phyloP scores from a whole-genome alignment of 2,888 invertebrate genomes.

The Melolontha melolontha region DNA sequence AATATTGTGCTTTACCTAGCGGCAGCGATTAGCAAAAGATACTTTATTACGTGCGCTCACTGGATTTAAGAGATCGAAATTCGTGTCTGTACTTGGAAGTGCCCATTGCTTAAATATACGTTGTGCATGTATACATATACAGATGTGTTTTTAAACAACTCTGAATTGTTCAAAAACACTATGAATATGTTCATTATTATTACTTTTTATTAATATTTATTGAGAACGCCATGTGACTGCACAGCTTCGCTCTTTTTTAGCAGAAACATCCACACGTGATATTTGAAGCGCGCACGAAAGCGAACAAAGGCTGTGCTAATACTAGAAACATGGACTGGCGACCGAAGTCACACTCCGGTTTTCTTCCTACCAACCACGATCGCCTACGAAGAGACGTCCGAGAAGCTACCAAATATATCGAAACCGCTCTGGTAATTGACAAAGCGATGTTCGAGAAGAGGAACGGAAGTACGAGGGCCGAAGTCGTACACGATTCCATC shows the following conservation, averaged over 20 bases:
- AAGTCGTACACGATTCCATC: slow-evolving; percentile 94
- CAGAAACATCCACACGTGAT: slow-evolving; percentile 98
- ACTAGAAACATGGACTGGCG: slow-evolving; percentile 81
- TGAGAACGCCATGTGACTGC: slow-evolving; percentile 59
- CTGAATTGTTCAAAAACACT: too few relatives aligned
- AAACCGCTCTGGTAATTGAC: slow-evolving; percentile 95
- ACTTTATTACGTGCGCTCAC: too few relatives aligned
- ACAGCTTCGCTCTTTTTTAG: slow-evolving; percentile 76
- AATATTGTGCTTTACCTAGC: too few relatives aligned
- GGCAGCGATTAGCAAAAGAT: too few relatives aligned
- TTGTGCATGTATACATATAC: too few relatives aligned
- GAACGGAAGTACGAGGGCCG: slow-evolving; percentile 87
- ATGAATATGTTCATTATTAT: too few relatives aligned
- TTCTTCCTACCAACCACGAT: slow-evolving; percentile 60
- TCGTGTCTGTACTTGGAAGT: too few relatives aligned
- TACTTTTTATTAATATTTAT: background rate
- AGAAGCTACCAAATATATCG: slow-evolving; percentile 93
- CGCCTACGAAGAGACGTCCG: slow-evolving; percentile 80
- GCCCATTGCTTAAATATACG: too few relatives aligned
- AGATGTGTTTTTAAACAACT: too few relatives aligned
- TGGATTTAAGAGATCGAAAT: too few relatives aligned
- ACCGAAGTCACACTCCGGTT: slow-evolving; percentile 66
- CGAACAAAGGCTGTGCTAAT: slow-evolving; percentile 93
- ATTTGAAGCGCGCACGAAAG: slow-evolving; percentile 92
- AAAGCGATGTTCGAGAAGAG: slow-evolving; percentile 96